Conservation (phyloP, 23 tunicate genomes). For the Oikopleura dioica region DNA sequence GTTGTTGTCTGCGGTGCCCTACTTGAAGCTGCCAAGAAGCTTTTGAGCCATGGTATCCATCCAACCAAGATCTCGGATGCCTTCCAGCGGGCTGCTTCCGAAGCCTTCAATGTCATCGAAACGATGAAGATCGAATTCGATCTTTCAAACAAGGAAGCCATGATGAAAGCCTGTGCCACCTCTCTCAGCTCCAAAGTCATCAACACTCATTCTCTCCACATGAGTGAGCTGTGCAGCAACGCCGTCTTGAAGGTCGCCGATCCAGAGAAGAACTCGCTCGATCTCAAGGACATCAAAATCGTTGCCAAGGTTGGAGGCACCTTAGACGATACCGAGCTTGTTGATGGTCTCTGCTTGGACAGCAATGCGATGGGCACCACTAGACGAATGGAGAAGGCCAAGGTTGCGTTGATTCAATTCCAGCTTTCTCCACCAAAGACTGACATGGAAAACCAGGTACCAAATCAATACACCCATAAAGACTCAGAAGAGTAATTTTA, state of each 20-base stretch:
- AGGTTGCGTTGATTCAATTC: slow-evolving; percentile 74
- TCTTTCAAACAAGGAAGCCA: slow-evolving; percentile 35
- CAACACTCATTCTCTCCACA: slow-evolving; percentile 51
- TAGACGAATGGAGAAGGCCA: slow-evolving; percentile 66
- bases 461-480: background rate
- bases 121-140: slow-evolving; percentile 47
- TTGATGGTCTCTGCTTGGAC: slow-evolving; percentile 31
- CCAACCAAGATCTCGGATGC: slow-evolving; percentile 82
- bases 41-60: slow-evolving; percentile 62
- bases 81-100: slow-evolving; percentile 54
- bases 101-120: slow-evolving; percentile 49
- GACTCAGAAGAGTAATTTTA: background rate
- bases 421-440: slow-evolving; percentile 90
- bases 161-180: slow-evolving; percentile 67
- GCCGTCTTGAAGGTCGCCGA: slow-evolving; percentile 79
- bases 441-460: slow-evolving; percentile 72
- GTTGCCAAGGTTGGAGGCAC: slow-evolving; percentile 92
- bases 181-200: slow-evolving; percentile 92
- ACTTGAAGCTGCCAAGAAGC: slow-evolving; percentile 62
- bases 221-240: slow-evolving; percentile 71
- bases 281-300: slow-evolving; percentile 50
- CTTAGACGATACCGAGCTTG: slow-evolving; percentile 65
- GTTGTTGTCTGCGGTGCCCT: slow-evolving; percentile 27
- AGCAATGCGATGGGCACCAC: slow-evolving; percentile 28
- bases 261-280: slow-evolving; percentile 29